phyloP scores from a whole-genome alignment of 2,888 invertebrate species.

The Ischnus inquisitorius region DNA sequence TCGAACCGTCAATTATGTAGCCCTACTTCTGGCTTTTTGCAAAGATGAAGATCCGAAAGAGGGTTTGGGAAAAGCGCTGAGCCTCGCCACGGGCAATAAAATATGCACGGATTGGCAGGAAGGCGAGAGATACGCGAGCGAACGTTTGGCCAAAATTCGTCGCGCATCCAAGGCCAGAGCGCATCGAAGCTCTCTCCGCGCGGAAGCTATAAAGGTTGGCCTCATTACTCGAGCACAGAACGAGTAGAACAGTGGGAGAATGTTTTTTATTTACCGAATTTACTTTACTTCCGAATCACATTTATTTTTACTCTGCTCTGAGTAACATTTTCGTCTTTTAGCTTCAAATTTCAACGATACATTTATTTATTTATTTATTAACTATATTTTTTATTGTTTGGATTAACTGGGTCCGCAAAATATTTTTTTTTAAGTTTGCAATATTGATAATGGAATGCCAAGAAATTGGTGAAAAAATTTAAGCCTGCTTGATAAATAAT shows the following conservation, averaged over 20 bases:
- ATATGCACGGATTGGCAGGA: constrained; percentile 86
- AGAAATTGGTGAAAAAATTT: no score
- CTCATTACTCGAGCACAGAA: neutral
- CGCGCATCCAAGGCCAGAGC: constrained; percentile 9
- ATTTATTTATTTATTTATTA: no score
- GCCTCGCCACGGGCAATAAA: constrained; percentile 87
- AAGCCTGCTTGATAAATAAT: no score
- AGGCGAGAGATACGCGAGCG: constrained; percentile 86
- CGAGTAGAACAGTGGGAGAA: neutral
- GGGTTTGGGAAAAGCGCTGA: constrained; percentile 88
- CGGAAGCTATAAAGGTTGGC: constrained; percentile 62
- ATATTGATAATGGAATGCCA: no score
- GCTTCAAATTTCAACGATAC: no score
- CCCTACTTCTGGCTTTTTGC: constrained; percentile 88
- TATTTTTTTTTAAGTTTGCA: no score
- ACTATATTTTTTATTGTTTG: no score
- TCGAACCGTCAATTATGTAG: constrained; percentile 88
- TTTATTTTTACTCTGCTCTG: no score
- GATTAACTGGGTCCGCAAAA: no score
- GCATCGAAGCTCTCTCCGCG: constrained; percentile 34
- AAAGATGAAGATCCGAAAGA: constrained; percentile 87
- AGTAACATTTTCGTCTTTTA: no score
- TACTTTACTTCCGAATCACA: no score
- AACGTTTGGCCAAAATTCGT: constrained; percentile 80
- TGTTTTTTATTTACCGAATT: no score